Evolutionary conservation across 1,140 invertebrate genomes (phyloP).

Genomic region (Eupristina koningsbergeri): DNA sequence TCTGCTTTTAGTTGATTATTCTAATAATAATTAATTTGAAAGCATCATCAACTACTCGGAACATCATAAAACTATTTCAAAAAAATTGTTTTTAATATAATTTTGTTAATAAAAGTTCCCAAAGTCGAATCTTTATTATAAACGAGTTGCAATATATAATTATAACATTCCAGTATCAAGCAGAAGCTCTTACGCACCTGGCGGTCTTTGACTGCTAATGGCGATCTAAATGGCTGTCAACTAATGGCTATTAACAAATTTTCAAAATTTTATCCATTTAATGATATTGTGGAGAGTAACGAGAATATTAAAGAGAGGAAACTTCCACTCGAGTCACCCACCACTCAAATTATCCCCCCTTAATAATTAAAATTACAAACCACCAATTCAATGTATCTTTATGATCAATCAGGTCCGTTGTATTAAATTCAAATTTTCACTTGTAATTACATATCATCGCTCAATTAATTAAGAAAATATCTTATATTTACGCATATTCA

Average conservation of each 20-base stretch:
- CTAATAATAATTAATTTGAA: too few relatives aligned
- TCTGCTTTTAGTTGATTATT: too few relatives aligned
- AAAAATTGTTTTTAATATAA: too few relatives aligned
- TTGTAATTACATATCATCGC: not conserved
- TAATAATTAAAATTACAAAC: not conserved
- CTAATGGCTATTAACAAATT: slow-evolving; percentile 67
- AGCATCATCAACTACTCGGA: too few relatives aligned
- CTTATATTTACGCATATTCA: not conserved
- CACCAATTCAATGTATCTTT: not conserved
- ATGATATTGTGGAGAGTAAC: slow-evolving; percentile 48
- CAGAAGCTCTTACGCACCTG: slow-evolving; percentile 63
- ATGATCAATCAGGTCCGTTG: not conserved
- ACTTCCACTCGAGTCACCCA: not conserved
- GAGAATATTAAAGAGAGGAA: not conserved
- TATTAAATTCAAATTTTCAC: not conserved
- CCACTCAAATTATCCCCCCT: not conserved
- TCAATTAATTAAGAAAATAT: not conserved
- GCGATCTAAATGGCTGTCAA: slow-evolving; percentile 64
- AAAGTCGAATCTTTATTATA: not conserved
- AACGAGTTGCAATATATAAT: not conserved
- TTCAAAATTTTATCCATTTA: slow-evolving; percentile 65
- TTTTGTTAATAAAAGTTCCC: not conserved
- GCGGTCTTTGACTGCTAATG: slow-evolving; percentile 65
- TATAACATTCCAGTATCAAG: not conserved
- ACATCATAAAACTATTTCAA: too few relatives aligned